These are phyloP conservation scores for Gymnobelideus leadbeateri DNA, from an alignment of 2,113 vertebrate genomes.

Conservation along the genomic window DNA sequence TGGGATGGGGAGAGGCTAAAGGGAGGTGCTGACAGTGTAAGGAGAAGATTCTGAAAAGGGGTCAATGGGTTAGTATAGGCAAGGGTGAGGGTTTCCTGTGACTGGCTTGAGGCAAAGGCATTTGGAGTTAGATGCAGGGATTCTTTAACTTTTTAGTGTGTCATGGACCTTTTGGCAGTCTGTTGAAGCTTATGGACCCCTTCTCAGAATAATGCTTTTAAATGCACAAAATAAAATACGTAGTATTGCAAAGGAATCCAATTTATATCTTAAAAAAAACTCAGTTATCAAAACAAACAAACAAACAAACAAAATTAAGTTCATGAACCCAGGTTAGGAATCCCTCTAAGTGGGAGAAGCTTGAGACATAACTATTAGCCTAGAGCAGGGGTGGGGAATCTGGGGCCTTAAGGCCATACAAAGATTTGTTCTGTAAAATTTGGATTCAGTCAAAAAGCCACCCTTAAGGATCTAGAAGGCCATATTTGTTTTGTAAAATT, in stretches of 20 bases:
- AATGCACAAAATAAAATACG: background rate
- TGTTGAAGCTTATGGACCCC: background rate
- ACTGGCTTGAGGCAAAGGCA: background rate
- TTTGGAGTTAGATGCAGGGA: background rate
- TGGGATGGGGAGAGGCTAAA: background rate
- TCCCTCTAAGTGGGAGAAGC: background rate
- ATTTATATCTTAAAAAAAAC: background rate
- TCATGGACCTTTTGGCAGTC: background rate
- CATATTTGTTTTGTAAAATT: too few relatives aligned
- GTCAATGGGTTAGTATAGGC: background rate
- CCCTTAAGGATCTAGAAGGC: too few relatives aligned
- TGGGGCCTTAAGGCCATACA: too few relatives aligned
- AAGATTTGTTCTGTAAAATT: too few relatives aligned
- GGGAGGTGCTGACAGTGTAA: background rate
- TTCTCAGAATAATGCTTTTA: background rate
- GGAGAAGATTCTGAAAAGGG: background rate
- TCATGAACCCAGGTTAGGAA: background rate
- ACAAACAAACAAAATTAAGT: background rate
- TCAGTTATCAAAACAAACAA: background rate
- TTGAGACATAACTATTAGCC: background rate
- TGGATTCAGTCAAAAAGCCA: too few relatives aligned
- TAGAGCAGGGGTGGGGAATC: background rate
- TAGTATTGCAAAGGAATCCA: background rate
- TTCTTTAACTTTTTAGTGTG: background rate
- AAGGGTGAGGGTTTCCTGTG: background rate